Percentiles rank a stretch among this genome's conserved stretches.
Conservation (phyloP, 2,888 invertebrate genomes). For the Himalopsyche kuldschensis region DNA sequence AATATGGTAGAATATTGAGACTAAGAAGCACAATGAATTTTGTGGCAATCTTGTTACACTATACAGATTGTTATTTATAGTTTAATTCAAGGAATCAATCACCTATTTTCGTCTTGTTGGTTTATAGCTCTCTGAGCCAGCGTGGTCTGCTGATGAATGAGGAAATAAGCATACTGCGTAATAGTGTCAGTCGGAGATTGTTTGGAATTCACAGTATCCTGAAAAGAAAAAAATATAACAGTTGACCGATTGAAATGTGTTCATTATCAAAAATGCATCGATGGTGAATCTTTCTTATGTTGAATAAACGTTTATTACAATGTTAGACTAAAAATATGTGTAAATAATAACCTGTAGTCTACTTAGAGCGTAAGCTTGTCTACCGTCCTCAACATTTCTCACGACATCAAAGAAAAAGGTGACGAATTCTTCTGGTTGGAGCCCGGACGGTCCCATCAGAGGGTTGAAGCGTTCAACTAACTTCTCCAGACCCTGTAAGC, state of each 20-base stretch:
- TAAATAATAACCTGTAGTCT: slow-evolving; percentile 49
- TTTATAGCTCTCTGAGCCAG: slow-evolving; percentile 56
- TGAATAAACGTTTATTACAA: neutral
- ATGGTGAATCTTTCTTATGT: neutral
- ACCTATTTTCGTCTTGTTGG: slow-evolving; percentile 53
- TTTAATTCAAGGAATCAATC: slow-evolving; percentile 6
- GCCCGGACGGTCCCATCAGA: slow-evolving; percentile 45
- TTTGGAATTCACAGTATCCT: slow-evolving; percentile 56
- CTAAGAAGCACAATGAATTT: too few relatives aligned
- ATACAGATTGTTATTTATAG: too few relatives aligned
- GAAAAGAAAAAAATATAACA: slow-evolving; percentile 20
- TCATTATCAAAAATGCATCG: neutral
- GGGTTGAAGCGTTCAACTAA: slow-evolving; percentile 51
- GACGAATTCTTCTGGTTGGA: slow-evolving; percentile 57
- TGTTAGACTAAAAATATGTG: neutral
- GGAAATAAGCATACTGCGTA: slow-evolving; percentile 57
- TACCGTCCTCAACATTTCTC: slow-evolving; percentile 53
- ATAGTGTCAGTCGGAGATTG: slow-evolving; percentile 58
- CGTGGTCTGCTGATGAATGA: slow-evolving; percentile 58
- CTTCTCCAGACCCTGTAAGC: slow-evolving; percentile 51
- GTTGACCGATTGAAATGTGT: too few relatives aligned
- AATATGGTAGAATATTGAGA: too few relatives aligned
- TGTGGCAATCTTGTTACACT: too few relatives aligned
- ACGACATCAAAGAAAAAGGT: slow-evolving; percentile 55
- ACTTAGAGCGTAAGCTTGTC: slow-evolving; percentile 52